Evolutionary conservation across 2,113 vertebrate genomes (phyloP).

Genomic region (Nymphicus hollandicus): DNA sequence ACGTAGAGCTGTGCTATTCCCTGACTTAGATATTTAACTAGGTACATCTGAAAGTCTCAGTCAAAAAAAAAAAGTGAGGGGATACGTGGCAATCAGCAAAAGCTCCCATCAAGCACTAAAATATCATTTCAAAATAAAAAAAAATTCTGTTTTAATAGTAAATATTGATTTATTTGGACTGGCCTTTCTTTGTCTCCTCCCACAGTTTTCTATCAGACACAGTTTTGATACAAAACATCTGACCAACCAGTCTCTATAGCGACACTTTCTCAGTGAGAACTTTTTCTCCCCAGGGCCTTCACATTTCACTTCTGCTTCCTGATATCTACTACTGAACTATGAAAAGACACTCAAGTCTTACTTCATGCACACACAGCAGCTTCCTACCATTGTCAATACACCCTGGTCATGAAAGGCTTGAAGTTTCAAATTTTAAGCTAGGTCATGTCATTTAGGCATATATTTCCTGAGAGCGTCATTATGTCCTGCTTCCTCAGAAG

Average conservation of each 20-base stretch:
- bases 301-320: neutral
- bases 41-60: neutral
- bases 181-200: neutral
- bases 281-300: neutral
- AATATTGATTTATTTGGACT: neutral
- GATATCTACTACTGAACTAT: neutral
- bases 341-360: neutral
- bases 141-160: neutral
- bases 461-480: neutral
- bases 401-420: neutral
- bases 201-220: neutral
- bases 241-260: neutral
- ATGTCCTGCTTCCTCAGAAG: neutral
- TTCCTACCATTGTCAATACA: neutral
- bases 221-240: neutral
- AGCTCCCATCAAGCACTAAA: neutral
- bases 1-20: neutral
- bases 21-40: neutral
- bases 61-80: neutral
- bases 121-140: neutral
- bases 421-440: neutral
- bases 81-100: neutral
- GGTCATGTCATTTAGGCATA: neutral
- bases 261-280: neutral
- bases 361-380: neutral